Evolutionary conservation across 2,797 vertebrate genomes (phyloP), one percentile per base, ranked within the genome.

Genomic region (Sylvilagus floridanus): DNA sequence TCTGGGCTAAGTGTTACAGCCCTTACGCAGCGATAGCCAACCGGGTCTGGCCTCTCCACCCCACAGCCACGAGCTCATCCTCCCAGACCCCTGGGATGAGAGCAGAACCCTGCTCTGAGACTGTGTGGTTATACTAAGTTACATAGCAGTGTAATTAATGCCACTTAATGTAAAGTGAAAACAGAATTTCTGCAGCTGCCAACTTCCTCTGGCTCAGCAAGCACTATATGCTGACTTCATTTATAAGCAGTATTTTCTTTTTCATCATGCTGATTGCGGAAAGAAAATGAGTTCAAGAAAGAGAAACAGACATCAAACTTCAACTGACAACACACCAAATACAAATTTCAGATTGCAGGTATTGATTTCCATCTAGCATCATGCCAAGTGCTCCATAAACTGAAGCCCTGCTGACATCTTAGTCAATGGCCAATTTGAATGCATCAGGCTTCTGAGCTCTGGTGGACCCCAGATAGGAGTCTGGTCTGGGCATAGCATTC

Each of bases 241-340:
- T 86, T 97, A 92, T 95, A 96, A 97, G 95, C 96, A 96, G 97
- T 97, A 92, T 97, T 97, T 98, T 95, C 85, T 96, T 97, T 97
- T 96, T 97, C 96, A 95, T 97, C 42, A 52, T 95, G 92, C 84
- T 95, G 96, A 98, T 57, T 95, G 19, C 60, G 57, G 91, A 95
- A 66, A 60, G 60, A 82, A 95, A 97, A 95, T 97, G 84, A 96
- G 65, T 93, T 76, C 60, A 96, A 95, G 95, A 96, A 97, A 97
- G 84, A 97, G 94, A 97, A 98, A 96, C 73, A 97, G 97, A 97
- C 96, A 95, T 98, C 97, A 97, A 96, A 96, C 85, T 94, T 97
- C 93, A 97, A 92, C 94, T 60, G 84, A 97, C 96, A 97, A 91
- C 57, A 79, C 71, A 84, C 87, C 97, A 97, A 97, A 72, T 96